Evolutionary conservation across 92 coral and sea anemone species (phyloP), one percentile per base, ranked within the genome.

Genomic region (Epizoanthus scotinus): DNA sequence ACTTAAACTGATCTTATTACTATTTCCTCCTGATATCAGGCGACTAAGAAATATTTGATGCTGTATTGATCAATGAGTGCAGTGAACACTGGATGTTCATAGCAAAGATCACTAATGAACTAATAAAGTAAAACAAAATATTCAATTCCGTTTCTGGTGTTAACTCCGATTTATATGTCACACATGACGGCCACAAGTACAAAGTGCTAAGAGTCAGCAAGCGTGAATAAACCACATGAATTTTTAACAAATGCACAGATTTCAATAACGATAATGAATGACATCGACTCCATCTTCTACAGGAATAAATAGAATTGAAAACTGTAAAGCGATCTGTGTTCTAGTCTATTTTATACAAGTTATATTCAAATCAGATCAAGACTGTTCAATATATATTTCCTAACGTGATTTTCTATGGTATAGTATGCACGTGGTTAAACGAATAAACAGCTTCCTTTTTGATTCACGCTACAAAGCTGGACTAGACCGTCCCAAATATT

Each of bases 201-300:
- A 50, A 52, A 24, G 6, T 20, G 74, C 54, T 40, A 53, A 12
- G 27, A 24, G 27, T 24, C 28, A 34, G 22, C 27, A n/a, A 70
- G 77, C 77, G 21, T 22, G 40, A 70, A 8, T 64, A 64, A 64
- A 64, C 12, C 70, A 64, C 44, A 64, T 64, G 15, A 64, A 64
- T 64, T 64, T 64, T 64, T 64, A 64, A 64, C 18, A 63, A 63
- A 63, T 8, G 21, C 14, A 8, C 17, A 64, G 20, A 5, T 64
- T 64, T 64, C 44, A 64, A 20, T 31, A 38, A 29, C 36, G 36
- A n/a, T n/a, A n/a, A n/a, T n/a, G n/a, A n/a, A n/a, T n/a, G n/a
- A 15, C 3, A 63, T 63, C 67, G 12, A 20, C n/a, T 12, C 36
- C 17, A 36, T 63, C 29, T 63, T 6, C 38, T 25, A 63, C 40